Conservation (phyloP, 2,888 invertebrate genomes). For the Drosophila gaucha region DNA sequence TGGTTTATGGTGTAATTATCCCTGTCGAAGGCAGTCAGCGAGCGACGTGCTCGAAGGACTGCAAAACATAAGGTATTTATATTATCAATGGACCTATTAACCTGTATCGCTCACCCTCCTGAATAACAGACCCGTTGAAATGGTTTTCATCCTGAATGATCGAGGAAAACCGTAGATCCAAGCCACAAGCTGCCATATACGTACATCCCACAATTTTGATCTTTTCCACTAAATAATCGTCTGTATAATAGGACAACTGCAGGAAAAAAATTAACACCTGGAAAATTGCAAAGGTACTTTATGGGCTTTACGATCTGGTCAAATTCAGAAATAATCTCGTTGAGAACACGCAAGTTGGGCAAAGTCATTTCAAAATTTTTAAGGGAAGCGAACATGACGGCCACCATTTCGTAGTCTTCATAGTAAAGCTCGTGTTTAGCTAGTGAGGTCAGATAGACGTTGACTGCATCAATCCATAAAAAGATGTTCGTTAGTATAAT, state of each 20-base stretch:
- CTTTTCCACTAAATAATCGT: slow-evolving; percentile 92
- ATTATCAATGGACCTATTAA: neutral
- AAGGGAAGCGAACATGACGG: slow-evolving; percentile 98
- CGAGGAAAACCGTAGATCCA: slow-evolving; percentile 89
- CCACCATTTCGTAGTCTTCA: slow-evolving; percentile 93
- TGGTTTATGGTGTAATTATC: neutral
- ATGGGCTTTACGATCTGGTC: slow-evolving; percentile 88
- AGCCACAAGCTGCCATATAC: slow-evolving; percentile 98
- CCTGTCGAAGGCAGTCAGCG: neutral
- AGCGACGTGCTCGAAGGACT: slow-evolving; percentile 25
- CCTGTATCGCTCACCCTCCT: slow-evolving; percentile 4
- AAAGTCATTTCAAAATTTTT: slow-evolving; percentile 90
- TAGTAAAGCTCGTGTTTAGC: slow-evolving; percentile 91
- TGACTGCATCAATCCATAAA: slow-evolving; percentile 9
- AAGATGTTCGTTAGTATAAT: neutral
- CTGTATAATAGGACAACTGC: slow-evolving; percentile 80
- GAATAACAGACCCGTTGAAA: slow-evolving; percentile 11
- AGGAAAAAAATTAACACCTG: neutral
- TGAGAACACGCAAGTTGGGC: slow-evolving; percentile 90
- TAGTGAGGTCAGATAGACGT: slow-evolving; percentile 88
- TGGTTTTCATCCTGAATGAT: neutral
- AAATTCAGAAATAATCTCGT: slow-evolving; percentile 96
- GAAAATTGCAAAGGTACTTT: neutral
- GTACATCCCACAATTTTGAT: slow-evolving; percentile 98
- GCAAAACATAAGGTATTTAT: neutral